Evolutionary conservation across 2,888 invertebrate genomes (phyloP), one percentile per base, ranked within the genome.

Genomic region (Nomada flava): DNA sequence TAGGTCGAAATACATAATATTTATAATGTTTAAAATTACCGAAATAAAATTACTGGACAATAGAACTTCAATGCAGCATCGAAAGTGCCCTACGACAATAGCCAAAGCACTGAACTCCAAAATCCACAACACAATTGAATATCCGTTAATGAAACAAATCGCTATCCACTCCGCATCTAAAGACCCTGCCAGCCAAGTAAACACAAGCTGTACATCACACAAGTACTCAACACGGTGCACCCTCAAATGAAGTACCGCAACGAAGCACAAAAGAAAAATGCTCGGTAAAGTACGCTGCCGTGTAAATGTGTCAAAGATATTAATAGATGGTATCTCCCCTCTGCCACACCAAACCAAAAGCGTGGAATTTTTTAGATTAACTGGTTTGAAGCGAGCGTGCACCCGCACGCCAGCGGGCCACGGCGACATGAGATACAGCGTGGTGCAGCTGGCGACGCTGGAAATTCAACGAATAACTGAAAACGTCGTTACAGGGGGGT

Each of bases 401-500:
- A 50, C 69, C 57, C 47, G 64, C 23, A 20, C 15, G 42, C 42
- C 13, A 11, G n/a, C 18, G 50, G 55, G 18, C 60, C 60, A 55
- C 15, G 23, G 44, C 11, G 26, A 72, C 83, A 77, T 74, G 88
- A 83, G 81, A 87, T 85, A 82, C 75, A 74, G 68, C 20, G 50
- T 59, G 62, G 59, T 77, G 84, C 82, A 88, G 86, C 79, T 85
- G 85, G 85, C 75, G 80, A 85, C 79, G 74, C 42, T 82, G 82
- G 80, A 83, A 85, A 89, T 86, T 86, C 78, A 76, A 80, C 82
- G 80, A 86, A 89, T 85, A 86, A 85, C 83, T 73, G 75, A 87
- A 86, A 80, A 88, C 79, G 75, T 71, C 81, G 77, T 85, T 88
- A 77, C 76, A 36, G 5, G n/a, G 3, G 13, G 44, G 47, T 13